These are phyloP conservation scores for Falco peregrinus DNA, from an alignment of 2,797 vertebrate species.

Conservation along the genomic window DNA sequence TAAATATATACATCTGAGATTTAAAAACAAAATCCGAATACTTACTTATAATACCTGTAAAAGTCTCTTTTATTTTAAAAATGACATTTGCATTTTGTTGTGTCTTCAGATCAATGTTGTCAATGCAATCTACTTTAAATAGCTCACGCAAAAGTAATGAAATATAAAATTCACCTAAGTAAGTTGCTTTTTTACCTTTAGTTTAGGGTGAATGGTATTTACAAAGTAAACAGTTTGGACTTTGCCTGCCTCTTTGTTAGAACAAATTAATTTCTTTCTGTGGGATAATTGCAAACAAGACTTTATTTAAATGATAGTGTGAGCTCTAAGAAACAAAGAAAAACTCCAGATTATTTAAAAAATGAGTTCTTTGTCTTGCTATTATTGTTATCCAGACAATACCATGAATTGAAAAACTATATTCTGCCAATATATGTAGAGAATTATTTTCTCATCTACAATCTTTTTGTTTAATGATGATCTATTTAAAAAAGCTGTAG, in stretches of 20 bases:
- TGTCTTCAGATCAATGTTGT: not conserved
- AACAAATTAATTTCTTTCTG: conserved; percentile 29
- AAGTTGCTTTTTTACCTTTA: not conserved
- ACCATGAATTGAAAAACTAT: not conserved
- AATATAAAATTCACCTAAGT: not conserved
- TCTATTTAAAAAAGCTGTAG: not conserved
- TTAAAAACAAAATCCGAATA: not conserved
- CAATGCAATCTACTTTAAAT: not conserved
- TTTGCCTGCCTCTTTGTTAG: conserved; percentile 1
- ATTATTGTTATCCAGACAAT: not conserved
- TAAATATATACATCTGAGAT: not conserved
- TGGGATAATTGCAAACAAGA: conserved; percentile 12
- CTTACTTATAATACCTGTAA: not conserved
- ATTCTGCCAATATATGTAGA: not conserved
- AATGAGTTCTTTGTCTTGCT: not conserved
- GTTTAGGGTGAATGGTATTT: conserved; percentile 19
- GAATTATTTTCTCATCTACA: not conserved
- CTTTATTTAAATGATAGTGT: not conserved
- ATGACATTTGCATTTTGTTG: not conserved
- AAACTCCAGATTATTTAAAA: not conserved
- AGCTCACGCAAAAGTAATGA: not conserved
- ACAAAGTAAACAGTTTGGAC: conserved; percentile 6
- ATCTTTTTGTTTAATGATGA: conserved; percentile 19
- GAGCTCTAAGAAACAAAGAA: not conserved
- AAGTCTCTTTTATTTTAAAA: not conserved